Evolutionary conservation across 2,113 vertebrate species (phyloP), one percentile per base, ranked within the genome.

Genomic region (Gavialis gangeticus): DNA sequence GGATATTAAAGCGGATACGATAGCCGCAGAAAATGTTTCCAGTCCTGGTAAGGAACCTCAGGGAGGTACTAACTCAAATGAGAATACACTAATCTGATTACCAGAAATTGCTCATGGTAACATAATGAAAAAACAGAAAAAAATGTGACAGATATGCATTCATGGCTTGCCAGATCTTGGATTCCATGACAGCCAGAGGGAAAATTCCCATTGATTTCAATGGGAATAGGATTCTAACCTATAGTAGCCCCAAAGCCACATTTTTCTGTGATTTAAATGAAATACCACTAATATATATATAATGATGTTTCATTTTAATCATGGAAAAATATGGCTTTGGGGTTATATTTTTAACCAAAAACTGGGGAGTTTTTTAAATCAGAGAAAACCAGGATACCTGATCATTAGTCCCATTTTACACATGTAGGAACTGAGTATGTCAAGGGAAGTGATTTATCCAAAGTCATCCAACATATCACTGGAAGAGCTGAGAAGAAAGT

Each of bases 11-110:
- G 86, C 0, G 27, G 89, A 90, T 96, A 87, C 0, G 11, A 93
- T 28, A 93, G 95, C 90, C 91, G 92, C 94, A 90, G 97, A 93
- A 97, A 97, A 87, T 22, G 93, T 94, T 78, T 88, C 66, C 88
- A 92, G 95, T 16, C 92, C 93, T 0, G 0, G 90, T 88, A 91
- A 95, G 78, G 73, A 87, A 93, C 94, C 91, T 95, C 18, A 0
- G 71, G 89, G 84, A 95, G 78, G 77, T 86, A 91, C 89, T 94
- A 2, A 1, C 64, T 75, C 83, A 94, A 91, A 94, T 55, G 82
- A 96, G 90, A 95, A 73, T 73, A 90, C 85, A 57, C 92, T 96
- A 84, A 95, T 93, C 92, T 93, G 75, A 95, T 95, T 93, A 93
- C 80, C 92, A 95, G 86, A 77, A 77, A 93, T 78, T 90, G 82